A percentile compares a stretch with the other conserved stretches of the same genome.
Conservation (phyloP, 2,888 invertebrate species). For the Hipparchia semele region DNA sequence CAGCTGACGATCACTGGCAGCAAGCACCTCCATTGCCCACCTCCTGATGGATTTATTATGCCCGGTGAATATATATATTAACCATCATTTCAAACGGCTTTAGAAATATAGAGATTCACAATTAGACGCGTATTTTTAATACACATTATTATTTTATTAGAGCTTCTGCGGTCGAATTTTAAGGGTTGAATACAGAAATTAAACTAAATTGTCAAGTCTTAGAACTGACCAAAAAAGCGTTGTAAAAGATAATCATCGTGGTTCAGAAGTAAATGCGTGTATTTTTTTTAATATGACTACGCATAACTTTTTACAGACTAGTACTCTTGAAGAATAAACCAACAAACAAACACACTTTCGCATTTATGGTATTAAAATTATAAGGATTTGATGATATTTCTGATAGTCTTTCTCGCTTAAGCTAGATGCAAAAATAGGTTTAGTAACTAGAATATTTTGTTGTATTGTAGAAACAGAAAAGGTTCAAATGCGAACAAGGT, state of each 20-base stretch:
- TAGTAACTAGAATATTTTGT: slow-evolving; percentile 26
- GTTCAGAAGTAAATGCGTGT: no score
- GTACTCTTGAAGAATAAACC: no score
- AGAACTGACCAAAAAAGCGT: no score
- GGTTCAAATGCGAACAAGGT: slow-evolving; percentile 82
- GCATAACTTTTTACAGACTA: no score
- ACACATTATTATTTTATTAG: no score
- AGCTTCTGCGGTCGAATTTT: not conserved
- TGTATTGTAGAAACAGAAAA: slow-evolving; percentile 75
- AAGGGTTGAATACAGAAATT: not conserved
- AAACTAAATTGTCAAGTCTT: not conserved
- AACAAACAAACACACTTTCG: no score
- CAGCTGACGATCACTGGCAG: slow-evolving; percentile 90
- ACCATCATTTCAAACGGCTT: not conserved
- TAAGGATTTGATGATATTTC: no score
- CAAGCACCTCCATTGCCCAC: slow-evolving; percentile 90
- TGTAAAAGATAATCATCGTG: no score
- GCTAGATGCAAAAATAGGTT: no score
- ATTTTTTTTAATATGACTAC: no score
- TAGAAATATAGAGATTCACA: not conserved
- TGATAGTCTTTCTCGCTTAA: not conserved
- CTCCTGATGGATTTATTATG: slow-evolving; percentile 85
- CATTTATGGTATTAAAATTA: no score
- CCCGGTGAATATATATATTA: slow-evolving; percentile 60
- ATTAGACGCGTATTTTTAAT: not conserved